Percentiles rank a stretch among this genome's conserved stretches.
These are phyloP conservation scores for Zeus faber DNA, from an alignment of 2,113 vertebrate genomes.

Conservation along the genomic window DNA sequence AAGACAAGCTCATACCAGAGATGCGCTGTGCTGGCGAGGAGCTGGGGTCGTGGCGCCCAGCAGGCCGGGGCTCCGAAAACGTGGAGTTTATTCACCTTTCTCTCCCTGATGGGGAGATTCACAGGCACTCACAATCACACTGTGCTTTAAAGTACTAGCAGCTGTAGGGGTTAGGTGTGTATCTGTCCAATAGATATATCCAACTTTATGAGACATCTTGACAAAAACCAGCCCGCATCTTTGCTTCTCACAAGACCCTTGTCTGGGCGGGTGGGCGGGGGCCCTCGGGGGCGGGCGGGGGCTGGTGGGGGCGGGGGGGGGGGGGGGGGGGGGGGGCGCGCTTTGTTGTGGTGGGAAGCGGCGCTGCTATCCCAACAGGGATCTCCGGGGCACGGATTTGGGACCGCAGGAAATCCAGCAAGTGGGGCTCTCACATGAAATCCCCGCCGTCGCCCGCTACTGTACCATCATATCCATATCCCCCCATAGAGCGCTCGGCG, in stretches of 20 bases:
- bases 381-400: conserved; percentile 49
- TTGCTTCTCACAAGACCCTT: too few relatives aligned
- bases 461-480: not conserved
- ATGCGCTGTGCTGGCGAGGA: conserved; percentile 50
- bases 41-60: conserved; percentile 50
- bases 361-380: conserved; percentile 49
- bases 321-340: not conserved
- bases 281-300: too few relatives aligned
- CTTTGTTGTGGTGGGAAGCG: conserved; percentile 61
- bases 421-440: conserved; percentile 55
- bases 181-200: too few relatives aligned
- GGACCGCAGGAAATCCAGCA: conserved; percentile 54
- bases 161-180: too few relatives aligned
- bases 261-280: too few relatives aligned
- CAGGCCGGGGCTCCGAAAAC: too few relatives aligned
- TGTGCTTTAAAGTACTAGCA: too few relatives aligned
- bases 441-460: conserved; percentile 11
- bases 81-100: conserved; percentile 41
- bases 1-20: conserved; percentile 60
- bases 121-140: too few relatives aligned
- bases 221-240: too few relatives aligned
- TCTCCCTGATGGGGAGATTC: conserved; percentile 44
- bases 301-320: conserved; percentile 16
- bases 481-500: conserved; percentile 1
- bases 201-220: too few relatives aligned